Evolutionary conservation across 2,113 vertebrate species (phyloP).

Genomic region (Perca flavescens): DNA sequence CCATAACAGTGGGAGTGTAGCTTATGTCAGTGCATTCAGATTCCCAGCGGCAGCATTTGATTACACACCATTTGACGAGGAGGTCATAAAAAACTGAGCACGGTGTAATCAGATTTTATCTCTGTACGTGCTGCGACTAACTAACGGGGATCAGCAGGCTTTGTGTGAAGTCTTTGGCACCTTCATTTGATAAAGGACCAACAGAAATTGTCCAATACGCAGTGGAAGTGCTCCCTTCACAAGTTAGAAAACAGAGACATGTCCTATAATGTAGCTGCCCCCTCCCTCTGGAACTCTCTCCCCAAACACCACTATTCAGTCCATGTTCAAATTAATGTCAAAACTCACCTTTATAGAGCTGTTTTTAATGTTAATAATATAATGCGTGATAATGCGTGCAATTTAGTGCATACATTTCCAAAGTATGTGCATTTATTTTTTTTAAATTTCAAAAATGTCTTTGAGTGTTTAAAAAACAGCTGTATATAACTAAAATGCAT

Average conservation of each 20-base stretch:
- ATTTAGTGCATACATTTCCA: too few relatives aligned
- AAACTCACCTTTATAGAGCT: too few relatives aligned
- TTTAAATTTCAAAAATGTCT: too few relatives aligned
- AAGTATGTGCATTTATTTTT: too few relatives aligned
- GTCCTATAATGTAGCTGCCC: too few relatives aligned
- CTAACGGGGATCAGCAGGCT: background rate
- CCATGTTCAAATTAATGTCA: too few relatives aligned
- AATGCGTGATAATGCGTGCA: too few relatives aligned
- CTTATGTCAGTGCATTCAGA: background rate
- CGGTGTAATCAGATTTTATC: constrained; percentile 23
- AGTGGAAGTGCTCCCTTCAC: background rate
- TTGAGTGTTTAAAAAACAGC: too few relatives aligned
- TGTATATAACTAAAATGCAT: too few relatives aligned
- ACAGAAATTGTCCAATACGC: background rate
- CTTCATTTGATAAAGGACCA: background rate
- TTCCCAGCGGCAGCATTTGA: constrained; percentile 26
- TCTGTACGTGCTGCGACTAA: constrained; percentile 1
- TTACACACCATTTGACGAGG: constrained; percentile 9
- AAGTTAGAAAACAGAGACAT: background rate
- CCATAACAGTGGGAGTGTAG: background rate
- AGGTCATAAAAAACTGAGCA: constrained; percentile 26
- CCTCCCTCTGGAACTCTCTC: too few relatives aligned
- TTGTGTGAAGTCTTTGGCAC: background rate
- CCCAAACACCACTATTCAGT: too few relatives aligned
- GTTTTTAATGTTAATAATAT: too few relatives aligned